Evolutionary conservation across 2,797 vertebrate species (phyloP).

Genomic region (Morus bassanus): DNA sequence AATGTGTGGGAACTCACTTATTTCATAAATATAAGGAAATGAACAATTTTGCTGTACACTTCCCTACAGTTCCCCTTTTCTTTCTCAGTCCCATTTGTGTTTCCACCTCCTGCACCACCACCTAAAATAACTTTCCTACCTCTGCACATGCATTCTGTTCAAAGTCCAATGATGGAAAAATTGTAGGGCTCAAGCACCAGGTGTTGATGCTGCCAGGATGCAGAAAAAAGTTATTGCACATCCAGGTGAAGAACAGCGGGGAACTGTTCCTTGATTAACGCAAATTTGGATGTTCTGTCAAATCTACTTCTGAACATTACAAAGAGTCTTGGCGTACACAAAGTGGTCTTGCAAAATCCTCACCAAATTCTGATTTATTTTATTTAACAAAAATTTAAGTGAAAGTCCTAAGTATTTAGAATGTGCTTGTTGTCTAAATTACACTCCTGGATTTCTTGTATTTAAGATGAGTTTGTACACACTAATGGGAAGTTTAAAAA

Average conservation of each 20-base stretch:
- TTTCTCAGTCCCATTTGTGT: neutral
- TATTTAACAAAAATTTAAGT: neutral
- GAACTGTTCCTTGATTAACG: neutral
- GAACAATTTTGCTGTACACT: neutral
- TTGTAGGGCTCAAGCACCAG: neutral
- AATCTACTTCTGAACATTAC: neutral
- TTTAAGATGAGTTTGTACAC: neutral
- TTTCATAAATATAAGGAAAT: constrained; percentile 48
- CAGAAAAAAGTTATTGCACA: neutral
- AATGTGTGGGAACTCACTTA: constrained; percentile 14
- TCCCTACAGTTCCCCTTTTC: neutral
- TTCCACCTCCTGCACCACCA: neutral
- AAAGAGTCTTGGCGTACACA: neutral
- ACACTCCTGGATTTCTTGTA: neutral
- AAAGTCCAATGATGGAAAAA: neutral
- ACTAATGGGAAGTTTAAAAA: neutral
- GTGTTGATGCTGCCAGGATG: neutral
- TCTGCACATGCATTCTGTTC: neutral
- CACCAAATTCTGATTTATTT: neutral
- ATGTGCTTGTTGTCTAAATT: neutral
- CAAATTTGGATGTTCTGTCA: neutral
- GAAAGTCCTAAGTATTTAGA: neutral
- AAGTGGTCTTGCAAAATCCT: neutral
- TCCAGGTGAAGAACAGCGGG: neutral
- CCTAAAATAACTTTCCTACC: neutral